Evolutionary conservation across 2,113 vertebrate genomes (phyloP), one percentile per base, ranked within the genome.

Genomic region (Rhagologus leucostigma): DNA sequence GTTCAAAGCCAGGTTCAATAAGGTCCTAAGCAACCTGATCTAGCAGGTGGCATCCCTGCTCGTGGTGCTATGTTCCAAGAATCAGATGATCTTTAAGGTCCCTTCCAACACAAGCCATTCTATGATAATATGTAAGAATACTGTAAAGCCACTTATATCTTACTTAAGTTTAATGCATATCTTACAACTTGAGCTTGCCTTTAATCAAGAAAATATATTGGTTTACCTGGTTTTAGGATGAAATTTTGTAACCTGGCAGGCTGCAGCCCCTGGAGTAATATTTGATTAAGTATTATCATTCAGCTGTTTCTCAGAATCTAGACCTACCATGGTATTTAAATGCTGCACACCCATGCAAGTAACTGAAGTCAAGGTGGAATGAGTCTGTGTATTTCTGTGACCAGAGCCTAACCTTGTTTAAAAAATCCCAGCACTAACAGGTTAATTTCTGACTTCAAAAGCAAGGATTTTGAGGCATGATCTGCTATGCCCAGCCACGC

Each of bases 401-500:
- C 11, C 20, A 42, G 33, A 75, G 27, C 13, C 41, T 33, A 64
- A 29, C 21, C 11, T 46, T 76, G 20, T 75, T 71, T 35, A 35
- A 56, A 39, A 62, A 65, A 90, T 67, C 30, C n/a, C 60, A 81
- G 44, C 13, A 33, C 14, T 9, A 62, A 59, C 1, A 37, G 55
- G 30, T 80, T 59, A 35, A 67, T 14, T 74, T 57, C 30, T 24
- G 29, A 63, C 49, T 86, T 86, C 35, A 53, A 68, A 87, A 7
- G 1, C 22, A 32, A 17, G 3, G 33, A 84, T 41, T 63, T 56
- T 67, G 41, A 80, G 57, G 19, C 16, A 27, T 2, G 4, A 65
- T 50, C 55, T 60, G 21, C 53, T 47, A 50, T 0, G 0, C 3
- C 7, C 20, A 63, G 59, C 30, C 18, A 56, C 0, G 0, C 0